phyloP scores from a whole-genome alignment of 1,140 invertebrate genomes.

The Dreissena polymorpha region DNA sequence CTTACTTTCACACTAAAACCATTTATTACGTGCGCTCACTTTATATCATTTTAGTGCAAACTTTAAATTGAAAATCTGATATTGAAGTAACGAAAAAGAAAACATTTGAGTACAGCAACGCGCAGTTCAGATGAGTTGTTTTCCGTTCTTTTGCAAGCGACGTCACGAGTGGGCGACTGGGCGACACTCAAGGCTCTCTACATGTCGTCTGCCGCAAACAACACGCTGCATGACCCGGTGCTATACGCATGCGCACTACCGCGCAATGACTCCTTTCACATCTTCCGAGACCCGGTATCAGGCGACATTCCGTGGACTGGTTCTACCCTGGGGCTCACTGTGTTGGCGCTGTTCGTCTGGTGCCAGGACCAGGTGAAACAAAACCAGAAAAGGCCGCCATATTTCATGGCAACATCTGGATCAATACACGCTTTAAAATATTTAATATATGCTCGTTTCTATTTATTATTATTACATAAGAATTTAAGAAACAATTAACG shows the following conservation, averaged over 20 bases:
- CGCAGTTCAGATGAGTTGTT: no score
- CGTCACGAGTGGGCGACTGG: constrained; percentile 79
- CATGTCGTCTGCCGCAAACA: constrained; percentile 74
- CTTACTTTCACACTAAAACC: no score
- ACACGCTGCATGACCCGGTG: constrained; percentile 52
- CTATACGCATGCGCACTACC: constrained; percentile 64
- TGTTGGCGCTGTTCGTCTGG: constrained; percentile 83
- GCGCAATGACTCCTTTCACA: constrained; percentile 79
- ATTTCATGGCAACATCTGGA: no score
- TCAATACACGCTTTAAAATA: no score
- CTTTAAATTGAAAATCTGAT: no score
- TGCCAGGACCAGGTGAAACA: constrained; percentile 82
- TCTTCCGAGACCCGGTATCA: constrained; percentile 78
- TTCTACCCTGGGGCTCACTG: constrained; percentile 81
- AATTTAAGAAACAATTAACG: no score
- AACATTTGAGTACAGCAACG: no score
- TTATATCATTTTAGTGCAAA: no score
- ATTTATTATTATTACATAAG: no score
- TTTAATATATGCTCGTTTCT: no score
- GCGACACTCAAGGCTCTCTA: constrained; percentile 75
- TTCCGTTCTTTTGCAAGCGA: constrained; percentile 52
- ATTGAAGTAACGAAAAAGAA: no score
- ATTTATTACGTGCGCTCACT: no score
- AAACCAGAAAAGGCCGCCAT: background rate
- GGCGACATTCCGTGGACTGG: constrained; percentile 83